Evolutionary conservation across 2,113 vertebrate genomes (phyloP).

Genomic region (Ascaphus truei): DNA sequence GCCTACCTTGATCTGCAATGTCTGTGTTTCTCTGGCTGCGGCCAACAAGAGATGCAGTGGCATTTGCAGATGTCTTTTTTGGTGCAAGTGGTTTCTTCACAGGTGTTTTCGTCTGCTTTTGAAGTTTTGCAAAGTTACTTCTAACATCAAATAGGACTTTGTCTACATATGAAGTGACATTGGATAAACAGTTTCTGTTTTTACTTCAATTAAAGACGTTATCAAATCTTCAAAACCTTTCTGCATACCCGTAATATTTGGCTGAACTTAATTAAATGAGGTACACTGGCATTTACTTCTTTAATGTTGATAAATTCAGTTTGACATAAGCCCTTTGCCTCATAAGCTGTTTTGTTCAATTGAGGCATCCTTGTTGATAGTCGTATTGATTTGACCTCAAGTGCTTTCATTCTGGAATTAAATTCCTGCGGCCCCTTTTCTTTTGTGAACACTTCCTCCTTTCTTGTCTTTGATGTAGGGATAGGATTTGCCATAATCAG

Average conservation of each 20-base stretch:
- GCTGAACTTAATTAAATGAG: slow-evolving; percentile 47
- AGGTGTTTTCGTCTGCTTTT: slow-evolving; percentile 55
- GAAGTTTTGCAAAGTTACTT: slow-evolving; percentile 51
- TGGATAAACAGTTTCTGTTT: slow-evolving; percentile 54
- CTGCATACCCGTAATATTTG: slow-evolving; percentile 53
- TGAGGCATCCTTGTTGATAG: slow-evolving; percentile 55
- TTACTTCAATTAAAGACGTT: slow-evolving; percentile 56
- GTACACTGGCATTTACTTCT: slow-evolving; percentile 50
- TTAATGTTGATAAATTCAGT: slow-evolving; percentile 42
- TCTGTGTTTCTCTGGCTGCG: slow-evolving; percentile 65
- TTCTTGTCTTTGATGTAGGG: slow-evolving; percentile 50
- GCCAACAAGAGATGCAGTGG: slow-evolving; percentile 40
- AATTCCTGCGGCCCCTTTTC: slow-evolving; percentile 54
- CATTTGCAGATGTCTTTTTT: slow-evolving; percentile 50
- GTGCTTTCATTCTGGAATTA: slow-evolving; percentile 61
- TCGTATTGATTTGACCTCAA: slow-evolving; percentile 61
- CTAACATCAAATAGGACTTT: slow-evolving; percentile 21
- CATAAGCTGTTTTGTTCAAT: slow-evolving; percentile 58
- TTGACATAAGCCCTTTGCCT: slow-evolving; percentile 50
- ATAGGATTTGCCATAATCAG: slow-evolving; percentile 52
- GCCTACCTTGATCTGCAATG: slow-evolving; percentile 56
- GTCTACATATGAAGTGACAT: slow-evolving; percentile 59
- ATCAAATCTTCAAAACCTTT: slow-evolving; percentile 56
- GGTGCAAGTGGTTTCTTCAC: slow-evolving; percentile 47
- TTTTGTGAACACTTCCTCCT: slow-evolving; percentile 3